Base-by-base conservation (phyloP, 2,797 vertebrate species). In the Hydrocynus forskahlii region DNA sequence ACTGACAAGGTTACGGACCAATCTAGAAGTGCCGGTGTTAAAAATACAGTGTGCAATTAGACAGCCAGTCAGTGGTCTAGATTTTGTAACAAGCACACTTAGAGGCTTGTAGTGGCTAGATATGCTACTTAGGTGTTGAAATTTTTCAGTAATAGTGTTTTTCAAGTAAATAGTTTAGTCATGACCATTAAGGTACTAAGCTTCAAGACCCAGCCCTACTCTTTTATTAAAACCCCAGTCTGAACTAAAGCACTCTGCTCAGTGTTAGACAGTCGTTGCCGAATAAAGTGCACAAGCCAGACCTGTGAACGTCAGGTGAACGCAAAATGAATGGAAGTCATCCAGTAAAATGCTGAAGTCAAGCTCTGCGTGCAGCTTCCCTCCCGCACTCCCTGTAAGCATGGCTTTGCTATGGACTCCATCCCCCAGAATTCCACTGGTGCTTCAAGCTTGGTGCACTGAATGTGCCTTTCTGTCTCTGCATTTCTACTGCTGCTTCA, bases 401-500 rank as follows among this genome's bases (percentile, higher is more conserved):
- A 89, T 89, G 84, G 85, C 89, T 87, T 74, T 88, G 82, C 85
- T 83, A 71, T 86, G 55, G 84, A 93, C 91, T 92, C 75, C 91
- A 86, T 90, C 83, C 63, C 90, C 91, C 92, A 94, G 84, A 92
- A 87, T 90, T 67, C 91, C 81, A 81, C 82, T 82, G 83, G 84
- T 86, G 85, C 90, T 89, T 86, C 82, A 85, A 80, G 89, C 76
- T 82, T 90, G 89, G 91, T 89, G 87, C 88, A 82, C 83, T 79
- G 1, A 89, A 76, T 84, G 45, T 13, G 12, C 55, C 66, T 73
- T 57, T 70, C 57, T 69, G 4, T 13, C 14, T 14, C 45, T 57
- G 13, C 60, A 10, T 40, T 40, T 76, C 7, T 69, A 19, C 68
- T 62, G 59, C 48, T 80, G 79, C 21, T 23, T 79, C 55, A 50